Base-by-base conservation (phyloP, 2,797 vertebrate genomes). In the Lacerta agilis region DNA sequence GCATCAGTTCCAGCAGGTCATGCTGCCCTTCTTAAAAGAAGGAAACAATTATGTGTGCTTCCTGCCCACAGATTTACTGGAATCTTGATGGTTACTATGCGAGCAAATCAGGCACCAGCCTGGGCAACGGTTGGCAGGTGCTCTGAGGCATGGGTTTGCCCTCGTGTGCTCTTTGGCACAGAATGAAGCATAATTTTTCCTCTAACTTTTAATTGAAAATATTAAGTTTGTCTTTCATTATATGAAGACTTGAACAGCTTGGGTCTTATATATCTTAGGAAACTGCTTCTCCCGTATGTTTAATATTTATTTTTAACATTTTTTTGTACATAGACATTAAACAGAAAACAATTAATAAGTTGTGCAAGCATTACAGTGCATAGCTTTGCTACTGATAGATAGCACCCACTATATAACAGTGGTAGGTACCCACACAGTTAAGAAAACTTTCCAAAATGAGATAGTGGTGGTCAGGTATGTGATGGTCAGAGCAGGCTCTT, bases 41-140 rank as follows among this genome's bases (percentile, higher is more conserved):
- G 93, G 93, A 94, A 94, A 41, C 25, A 36, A 18, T 55, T 15
- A 5, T 0, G 58, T 0, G 81, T 87, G 87, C 85, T 79, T 91
- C 75, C 92, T 93, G 86, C 55, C 79, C 90, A 75, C 49, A 15
- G 83, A 86, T 85, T 85, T 89, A 81, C 83, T 89, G 88, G 88
- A 89, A 86, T 86, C 43, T 85, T 77, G 78, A 86, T 81, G 61
- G 83, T 89, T 88, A 86, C 83, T 89, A 29, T 67, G 11, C 58
- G 78, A 86, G 79, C 79, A 89, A 81, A 82, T 45, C 64, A 86
- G 45, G 79, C 78, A 81, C 43, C 20, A 82, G 78, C 43, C 41
- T 89, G 79, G 88, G 83, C 83, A 69, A 81, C 86, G 83, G 43
- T 58, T 89, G 71, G 83, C 88, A 89, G 79, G 83, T 86, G 71